Conservation (phyloP, 2,797 vertebrate species). For the Phataginus tetradactyla region DNA sequence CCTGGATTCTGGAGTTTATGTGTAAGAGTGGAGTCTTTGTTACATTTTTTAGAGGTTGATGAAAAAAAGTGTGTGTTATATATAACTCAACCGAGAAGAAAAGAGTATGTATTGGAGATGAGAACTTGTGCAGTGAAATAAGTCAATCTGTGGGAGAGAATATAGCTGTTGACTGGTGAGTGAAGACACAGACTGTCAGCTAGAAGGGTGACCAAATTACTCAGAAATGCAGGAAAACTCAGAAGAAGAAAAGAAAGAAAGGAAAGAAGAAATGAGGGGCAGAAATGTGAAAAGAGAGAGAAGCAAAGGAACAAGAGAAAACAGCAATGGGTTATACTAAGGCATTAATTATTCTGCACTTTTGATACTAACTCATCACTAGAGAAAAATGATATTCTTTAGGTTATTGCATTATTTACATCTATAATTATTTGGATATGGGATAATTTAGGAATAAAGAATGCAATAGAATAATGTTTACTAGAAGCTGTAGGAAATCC, state of each 20-base stretch:
- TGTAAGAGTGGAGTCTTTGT: slow-evolving; percentile 35
- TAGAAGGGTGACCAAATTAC: slow-evolving; percentile 35
- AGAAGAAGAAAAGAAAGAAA: neutral
- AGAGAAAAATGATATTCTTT: slow-evolving; percentile 24
- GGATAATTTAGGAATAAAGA: slow-evolving; percentile 36
- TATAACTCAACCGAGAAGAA: slow-evolving; percentile 36
- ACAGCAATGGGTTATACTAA: neutral
- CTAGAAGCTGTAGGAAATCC: slow-evolving; percentile 6
- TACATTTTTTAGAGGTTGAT: slow-evolving; percentile 27
- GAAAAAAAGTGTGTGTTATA: slow-evolving; percentile 56
- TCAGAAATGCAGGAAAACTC: slow-evolving; percentile 53
- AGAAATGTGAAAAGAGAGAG: neutral
- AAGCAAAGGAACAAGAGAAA: neutral
- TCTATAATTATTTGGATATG: slow-evolving; percentile 33
- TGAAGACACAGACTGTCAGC: neutral
- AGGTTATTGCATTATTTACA: neutral
- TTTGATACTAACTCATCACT: slow-evolving; percentile 20
- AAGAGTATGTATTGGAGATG: neutral
- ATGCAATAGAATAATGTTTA: slow-evolving; percentile 39
- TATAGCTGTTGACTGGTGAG: slow-evolving; percentile 23
- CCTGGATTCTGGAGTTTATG: slow-evolving; percentile 35
- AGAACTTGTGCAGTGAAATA: neutral
- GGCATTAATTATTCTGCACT: neutral
- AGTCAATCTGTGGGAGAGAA: neutral
- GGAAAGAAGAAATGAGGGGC: neutral